These are phyloP conservation scores for Montipora capitata DNA, from an alignment of 92 coral and sea anemone genomes.

Conservation along the genomic window DNA sequence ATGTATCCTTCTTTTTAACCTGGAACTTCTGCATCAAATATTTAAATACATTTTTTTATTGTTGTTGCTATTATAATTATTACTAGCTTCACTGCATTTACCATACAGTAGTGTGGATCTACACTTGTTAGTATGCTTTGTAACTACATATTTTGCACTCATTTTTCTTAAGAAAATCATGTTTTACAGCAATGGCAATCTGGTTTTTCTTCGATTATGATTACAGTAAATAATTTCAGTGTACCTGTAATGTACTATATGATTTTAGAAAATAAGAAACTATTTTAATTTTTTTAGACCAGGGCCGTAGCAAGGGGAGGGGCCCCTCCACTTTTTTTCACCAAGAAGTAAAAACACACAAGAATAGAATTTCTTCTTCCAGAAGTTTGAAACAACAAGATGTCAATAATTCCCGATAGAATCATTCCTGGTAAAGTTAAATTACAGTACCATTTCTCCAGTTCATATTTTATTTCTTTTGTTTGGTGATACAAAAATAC, in stretches of 20 bases:
- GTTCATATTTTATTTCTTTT: no score
- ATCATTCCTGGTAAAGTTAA: no score
- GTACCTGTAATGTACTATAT: slow-evolving; percentile 32
- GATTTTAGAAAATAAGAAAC: slow-evolving; percentile 27
- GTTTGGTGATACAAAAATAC: no score
- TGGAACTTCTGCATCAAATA: slow-evolving; percentile 46
- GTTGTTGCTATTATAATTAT: slow-evolving; percentile 33
- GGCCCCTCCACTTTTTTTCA: no score
- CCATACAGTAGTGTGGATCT: slow-evolving; percentile 49
- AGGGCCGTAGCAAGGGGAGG: no score
- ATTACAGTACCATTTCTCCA: no score
- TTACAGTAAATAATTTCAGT: slow-evolving; percentile 23
- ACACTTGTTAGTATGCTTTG: slow-evolving; percentile 19
- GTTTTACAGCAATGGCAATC: slow-evolving; percentile 49
- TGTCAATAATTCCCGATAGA: no score
- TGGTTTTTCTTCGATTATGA: slow-evolving; percentile 31
- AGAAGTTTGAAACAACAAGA: no score
- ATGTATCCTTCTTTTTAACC: slow-evolving; percentile 24
- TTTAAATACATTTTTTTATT: slow-evolving; percentile 40
- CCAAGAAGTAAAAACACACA: no score
- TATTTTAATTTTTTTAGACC: slow-evolving; percentile 3
- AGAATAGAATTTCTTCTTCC: no score
- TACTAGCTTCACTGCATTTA: slow-evolving; percentile 33
- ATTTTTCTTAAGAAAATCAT: slow-evolving; percentile 42
- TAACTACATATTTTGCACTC: slow-evolving; percentile 31